Conservation (phyloP, 2,797 vertebrate genomes). For the Alcedo quadribrachys region DNA sequence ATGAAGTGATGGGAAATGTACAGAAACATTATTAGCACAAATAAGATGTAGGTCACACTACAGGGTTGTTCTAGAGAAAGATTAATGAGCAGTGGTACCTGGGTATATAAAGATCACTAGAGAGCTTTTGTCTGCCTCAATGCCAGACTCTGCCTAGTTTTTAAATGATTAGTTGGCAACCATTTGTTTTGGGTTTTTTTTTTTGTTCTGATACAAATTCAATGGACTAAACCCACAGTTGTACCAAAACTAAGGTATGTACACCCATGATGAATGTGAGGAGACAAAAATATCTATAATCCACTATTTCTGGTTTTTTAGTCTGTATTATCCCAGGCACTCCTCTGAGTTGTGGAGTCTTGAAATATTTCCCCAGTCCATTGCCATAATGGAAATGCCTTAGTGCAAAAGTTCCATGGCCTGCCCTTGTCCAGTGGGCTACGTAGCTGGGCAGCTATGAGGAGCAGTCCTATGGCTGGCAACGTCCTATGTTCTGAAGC, state of each 20-base stretch:
- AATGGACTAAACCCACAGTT: not conserved
- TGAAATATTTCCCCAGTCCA: not conserved
- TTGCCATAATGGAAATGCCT: not conserved
- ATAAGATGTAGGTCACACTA: conserved; percentile 52
- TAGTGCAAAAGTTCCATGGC: not conserved
- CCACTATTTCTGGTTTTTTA: not conserved
- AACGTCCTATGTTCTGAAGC: not conserved
- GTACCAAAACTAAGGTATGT: not conserved
- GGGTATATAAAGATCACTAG: conserved; percentile 41
- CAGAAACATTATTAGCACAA: conserved; percentile 39
- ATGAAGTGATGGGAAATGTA: conserved; percentile 3
- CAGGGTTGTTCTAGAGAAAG: conserved; percentile 46
- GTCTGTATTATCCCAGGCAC: not conserved
- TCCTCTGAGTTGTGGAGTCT: not conserved
- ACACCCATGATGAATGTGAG: not conserved
- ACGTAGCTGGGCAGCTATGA: not conserved
- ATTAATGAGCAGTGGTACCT: conserved; percentile 52
- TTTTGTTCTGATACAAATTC: conserved; percentile 42
- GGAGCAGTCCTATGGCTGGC: not conserved
- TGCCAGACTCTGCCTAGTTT: not conserved
- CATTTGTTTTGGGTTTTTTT: not conserved
- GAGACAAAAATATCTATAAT: conserved; percentile 23
- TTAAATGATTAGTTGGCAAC: conserved; percentile 22
- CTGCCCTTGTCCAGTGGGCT: not conserved
- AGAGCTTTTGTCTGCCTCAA: conserved; percentile 52